These are phyloP conservation scores for Aphrophora alni DNA, from an alignment of 2,888 invertebrate genomes.

Conservation along the genomic window DNA sequence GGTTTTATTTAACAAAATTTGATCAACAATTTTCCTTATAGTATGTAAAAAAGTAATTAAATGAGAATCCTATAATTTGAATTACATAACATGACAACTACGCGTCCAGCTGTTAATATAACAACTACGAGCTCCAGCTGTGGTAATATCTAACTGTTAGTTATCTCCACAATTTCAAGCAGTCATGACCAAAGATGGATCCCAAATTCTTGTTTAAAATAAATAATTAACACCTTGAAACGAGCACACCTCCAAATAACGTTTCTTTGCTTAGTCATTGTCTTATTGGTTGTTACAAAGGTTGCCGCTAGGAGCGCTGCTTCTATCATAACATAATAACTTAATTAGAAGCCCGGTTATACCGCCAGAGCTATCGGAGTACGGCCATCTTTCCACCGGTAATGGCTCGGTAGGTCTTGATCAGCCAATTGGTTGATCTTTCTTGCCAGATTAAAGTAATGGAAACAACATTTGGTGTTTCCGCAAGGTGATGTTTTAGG, in stretches of 20 bases:
- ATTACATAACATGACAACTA: too few species aligned
- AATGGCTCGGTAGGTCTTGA: background rate
- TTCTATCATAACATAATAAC: conserved; percentile 2
- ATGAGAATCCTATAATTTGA: too few species aligned
- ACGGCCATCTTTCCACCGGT: background rate
- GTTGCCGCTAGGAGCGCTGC: background rate
- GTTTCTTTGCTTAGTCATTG: background rate
- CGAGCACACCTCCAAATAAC: background rate
- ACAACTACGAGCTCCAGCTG: too few species aligned
- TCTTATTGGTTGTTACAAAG: background rate
- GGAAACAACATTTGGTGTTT: background rate
- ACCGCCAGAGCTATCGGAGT: background rate
- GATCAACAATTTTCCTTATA: too few species aligned
- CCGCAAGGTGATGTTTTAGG: too few species aligned
- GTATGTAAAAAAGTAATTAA: too few species aligned
- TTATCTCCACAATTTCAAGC: background rate
- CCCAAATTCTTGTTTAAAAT: conserved; percentile 9
- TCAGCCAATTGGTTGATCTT: conserved; percentile 4
- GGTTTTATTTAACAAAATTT: too few species aligned
- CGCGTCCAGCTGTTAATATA: too few species aligned
- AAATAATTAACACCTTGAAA: background rate
- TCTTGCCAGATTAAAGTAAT: background rate
- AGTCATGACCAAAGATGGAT: background rate
- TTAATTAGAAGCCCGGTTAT: background rate
- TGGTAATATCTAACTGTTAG: too few species aligned